Evolutionary conservation across 2,888 invertebrate species (phyloP).

Genomic region (Subacronicta megacephala): DNA sequence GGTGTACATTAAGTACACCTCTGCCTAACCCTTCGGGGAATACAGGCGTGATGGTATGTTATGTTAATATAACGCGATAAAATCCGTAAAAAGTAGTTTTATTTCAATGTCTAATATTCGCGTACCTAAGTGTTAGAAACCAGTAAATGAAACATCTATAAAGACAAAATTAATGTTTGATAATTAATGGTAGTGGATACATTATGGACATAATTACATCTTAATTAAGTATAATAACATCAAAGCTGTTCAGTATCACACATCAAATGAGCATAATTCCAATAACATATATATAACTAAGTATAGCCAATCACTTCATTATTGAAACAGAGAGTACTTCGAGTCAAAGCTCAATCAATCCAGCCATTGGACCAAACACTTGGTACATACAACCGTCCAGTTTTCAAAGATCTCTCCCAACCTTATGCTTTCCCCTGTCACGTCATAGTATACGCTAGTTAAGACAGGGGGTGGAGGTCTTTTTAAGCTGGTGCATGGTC

Average conservation of each 20-base stretch:
- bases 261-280: constrained; percentile 13
- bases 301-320: constrained; percentile 74
- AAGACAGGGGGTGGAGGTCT: constrained; percentile 53
- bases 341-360: constrained; percentile 81
- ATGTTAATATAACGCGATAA: too few relatives aligned
- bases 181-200: too few relatives aligned
- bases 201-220: not conserved
- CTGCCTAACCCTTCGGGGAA: too few relatives aligned
- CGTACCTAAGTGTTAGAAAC: too few relatives aligned
- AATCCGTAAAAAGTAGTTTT: too few relatives aligned
- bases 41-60: too few relatives aligned
- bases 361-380: constrained; percentile 81
- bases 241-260: not conserved
- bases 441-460: constrained; percentile 6
- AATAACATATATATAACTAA: constrained; percentile 37
- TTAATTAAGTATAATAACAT: not conserved
- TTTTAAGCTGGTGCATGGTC: constrained; percentile 68
- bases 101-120: too few relatives aligned
- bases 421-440: constrained; percentile 37
- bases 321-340: constrained; percentile 73
- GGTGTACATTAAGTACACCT: too few relatives aligned
- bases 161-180: not conserved
- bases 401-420: constrained; percentile 57
- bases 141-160: too few relatives aligned
- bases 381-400: constrained; percentile 68